Evolutionary conservation across 2,113 vertebrate species (phyloP).

Genomic region (Geococcyx californianus): DNA sequence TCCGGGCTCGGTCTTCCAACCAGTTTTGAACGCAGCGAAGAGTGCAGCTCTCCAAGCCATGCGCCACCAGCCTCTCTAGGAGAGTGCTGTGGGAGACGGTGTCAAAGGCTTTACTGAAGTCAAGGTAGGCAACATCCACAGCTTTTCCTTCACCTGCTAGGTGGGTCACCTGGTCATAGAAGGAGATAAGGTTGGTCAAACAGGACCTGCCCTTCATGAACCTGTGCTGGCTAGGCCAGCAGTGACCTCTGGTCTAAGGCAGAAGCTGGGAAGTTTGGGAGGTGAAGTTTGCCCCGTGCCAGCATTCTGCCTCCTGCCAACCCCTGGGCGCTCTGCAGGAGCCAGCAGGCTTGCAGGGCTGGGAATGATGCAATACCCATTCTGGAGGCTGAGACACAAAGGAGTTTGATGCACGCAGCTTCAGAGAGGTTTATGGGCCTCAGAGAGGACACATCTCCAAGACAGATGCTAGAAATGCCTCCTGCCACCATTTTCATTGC

Average conservation of each 20-base stretch:
- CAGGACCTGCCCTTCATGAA: no score
- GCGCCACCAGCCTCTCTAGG: no score
- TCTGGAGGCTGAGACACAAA: not conserved
- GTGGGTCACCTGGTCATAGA: no score
- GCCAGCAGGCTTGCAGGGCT: not conserved
- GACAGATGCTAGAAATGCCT: not conserved
- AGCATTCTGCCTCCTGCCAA: not conserved
- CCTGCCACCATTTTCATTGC: not conserved
- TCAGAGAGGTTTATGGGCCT: not conserved
- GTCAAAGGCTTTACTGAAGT: no score
- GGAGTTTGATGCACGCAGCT: not conserved
- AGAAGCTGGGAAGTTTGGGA: not conserved
- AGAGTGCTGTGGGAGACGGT: no score
- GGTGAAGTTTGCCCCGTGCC: not conserved
- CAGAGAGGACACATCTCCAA: not conserved
- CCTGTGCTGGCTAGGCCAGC: no score
- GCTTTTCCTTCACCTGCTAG: no score
- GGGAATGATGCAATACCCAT: accelerated
- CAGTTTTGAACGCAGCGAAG: no score
- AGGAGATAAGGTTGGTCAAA: no score
- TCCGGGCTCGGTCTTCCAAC: no score
- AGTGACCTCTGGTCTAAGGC: not conserved
- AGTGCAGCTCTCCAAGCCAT: no score
- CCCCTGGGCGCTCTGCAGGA: not conserved
- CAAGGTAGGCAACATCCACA: no score